Conservation (phyloP, 2,113 vertebrate genomes). For the Eulacestoma nigropectus region DNA sequence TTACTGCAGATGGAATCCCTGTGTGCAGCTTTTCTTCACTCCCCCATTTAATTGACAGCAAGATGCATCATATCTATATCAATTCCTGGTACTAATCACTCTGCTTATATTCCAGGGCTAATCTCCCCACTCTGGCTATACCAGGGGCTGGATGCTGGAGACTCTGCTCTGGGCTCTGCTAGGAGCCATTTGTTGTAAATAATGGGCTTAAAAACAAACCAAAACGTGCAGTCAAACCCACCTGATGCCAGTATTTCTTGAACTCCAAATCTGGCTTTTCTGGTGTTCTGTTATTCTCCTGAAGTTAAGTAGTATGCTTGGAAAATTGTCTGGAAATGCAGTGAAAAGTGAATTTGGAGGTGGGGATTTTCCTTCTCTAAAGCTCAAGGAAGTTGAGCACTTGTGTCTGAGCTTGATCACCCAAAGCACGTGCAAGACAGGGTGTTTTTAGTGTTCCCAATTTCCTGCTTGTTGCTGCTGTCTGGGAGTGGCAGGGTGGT, state of each 20-base stretch:
- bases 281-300: neutral
- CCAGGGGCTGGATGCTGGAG: neutral
- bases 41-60: conserved; percentile 55
- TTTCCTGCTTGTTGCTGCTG: neutral
- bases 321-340: neutral
- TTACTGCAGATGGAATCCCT: conserved; percentile 51
- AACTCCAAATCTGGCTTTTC: neutral
- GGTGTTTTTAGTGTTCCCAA: rapidly evolving
- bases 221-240: neutral
- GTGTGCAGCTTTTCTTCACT: conserved; percentile 45
- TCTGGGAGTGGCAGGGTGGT: neutral
- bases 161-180: neutral
- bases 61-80: conserved; percentile 58
- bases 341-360: neutral
- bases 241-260: neutral
- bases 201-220: neutral
- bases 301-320: neutral
- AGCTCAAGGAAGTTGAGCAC: neutral
- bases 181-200: neutral
- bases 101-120: neutral
- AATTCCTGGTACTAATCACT: neutral
- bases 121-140: neutral
- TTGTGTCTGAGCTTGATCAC: neutral
- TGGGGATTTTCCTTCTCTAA: neutral
- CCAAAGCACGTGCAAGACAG: rapidly evolving